Evolutionary conservation across 1,140 invertebrate genomes (phyloP), one percentile per base, ranked within the genome.

Genomic region (Drosophila subpulchrella): DNA sequence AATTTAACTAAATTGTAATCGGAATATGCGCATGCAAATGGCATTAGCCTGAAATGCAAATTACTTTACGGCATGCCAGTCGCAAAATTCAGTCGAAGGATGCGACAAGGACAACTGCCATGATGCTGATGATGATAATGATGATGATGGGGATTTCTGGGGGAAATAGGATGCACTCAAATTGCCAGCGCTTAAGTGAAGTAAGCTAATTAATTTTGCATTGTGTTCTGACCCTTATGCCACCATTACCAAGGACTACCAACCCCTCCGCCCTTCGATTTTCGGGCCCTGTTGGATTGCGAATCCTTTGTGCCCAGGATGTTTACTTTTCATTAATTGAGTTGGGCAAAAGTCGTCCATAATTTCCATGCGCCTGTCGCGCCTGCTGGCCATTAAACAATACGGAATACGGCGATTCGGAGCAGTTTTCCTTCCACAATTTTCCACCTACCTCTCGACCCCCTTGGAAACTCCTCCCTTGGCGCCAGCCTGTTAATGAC

Each of bases 131-230:
- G 17, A 17, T 44, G 3, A 44, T 44, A 6, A 44, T 4, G 42
- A 46, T 46, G 58, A 46, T 39, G 53, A 50, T 24, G 39, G 42
- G 15, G 42, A 46, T 42, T 50, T 50, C 48, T 50, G 48, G 42
- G 15, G n/a, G 34, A 47, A 71, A 71, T 71, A 71, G 67, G 82
- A 81, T 86, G 78, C 83, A 89, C 70, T 84, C 85, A 78, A 89
- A 90, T 89, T 89, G 84, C 84, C 61, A 78, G 68, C 81, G 84
- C 88, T 89, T 89, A 89, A 89, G 74, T 74, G 84, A 89, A 89
- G 84, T 89, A 84, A 89, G 84, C 84, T 89, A 89, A 89, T 89
- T 89, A 89, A 89, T 89, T 89, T 89, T 89, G 85, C 80, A 89
- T 89, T 89, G 84, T 89, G 57, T 77, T 39, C 65, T 66, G 65